Percentiles rank a stretch among this genome's conserved stretches.
phyloP scores from a whole-genome alignment of 2,113 vertebrate species.

The Phyllostomus hastatus region DNA sequence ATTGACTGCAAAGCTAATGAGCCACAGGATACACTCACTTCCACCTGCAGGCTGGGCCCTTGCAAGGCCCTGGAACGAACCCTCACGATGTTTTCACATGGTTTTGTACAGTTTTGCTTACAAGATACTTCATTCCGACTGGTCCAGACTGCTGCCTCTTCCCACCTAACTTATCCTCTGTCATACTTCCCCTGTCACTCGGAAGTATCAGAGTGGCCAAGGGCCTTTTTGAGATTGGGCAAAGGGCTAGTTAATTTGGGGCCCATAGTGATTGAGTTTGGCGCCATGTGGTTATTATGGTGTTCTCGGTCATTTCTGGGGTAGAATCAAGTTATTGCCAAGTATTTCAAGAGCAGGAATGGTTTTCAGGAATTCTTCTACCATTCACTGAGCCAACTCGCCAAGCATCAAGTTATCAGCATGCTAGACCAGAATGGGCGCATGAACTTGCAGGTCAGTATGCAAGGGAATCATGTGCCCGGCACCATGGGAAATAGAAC shows the following conservation, averaged over 20 bases:
- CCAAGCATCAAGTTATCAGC: background rate
- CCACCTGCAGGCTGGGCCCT: background rate
- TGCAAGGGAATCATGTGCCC: background rate
- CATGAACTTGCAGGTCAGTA: background rate
- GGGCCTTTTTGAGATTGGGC: background rate
- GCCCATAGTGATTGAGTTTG: background rate
- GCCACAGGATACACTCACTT: rapidly evolving
- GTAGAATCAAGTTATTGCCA: background rate
- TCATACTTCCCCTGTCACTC: background rate
- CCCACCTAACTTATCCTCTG: background rate
- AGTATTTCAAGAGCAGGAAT: background rate
- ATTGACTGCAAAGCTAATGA: background rate
- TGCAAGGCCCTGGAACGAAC: background rate
- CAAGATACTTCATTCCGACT: background rate
- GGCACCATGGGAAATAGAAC: background rate
- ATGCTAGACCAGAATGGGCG: background rate
- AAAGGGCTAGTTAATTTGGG: background rate
- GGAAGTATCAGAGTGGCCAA: background rate
- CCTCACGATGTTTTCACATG: background rate
- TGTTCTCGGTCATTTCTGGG: background rate
- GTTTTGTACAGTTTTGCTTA: background rate
- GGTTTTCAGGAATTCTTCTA: background rate
- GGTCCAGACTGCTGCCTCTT: background rate
- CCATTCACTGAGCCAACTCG: background rate
- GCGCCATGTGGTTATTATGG: background rate